Conservation (phyloP, 1,140 invertebrate species). For the Conus ventricosus region DNA sequence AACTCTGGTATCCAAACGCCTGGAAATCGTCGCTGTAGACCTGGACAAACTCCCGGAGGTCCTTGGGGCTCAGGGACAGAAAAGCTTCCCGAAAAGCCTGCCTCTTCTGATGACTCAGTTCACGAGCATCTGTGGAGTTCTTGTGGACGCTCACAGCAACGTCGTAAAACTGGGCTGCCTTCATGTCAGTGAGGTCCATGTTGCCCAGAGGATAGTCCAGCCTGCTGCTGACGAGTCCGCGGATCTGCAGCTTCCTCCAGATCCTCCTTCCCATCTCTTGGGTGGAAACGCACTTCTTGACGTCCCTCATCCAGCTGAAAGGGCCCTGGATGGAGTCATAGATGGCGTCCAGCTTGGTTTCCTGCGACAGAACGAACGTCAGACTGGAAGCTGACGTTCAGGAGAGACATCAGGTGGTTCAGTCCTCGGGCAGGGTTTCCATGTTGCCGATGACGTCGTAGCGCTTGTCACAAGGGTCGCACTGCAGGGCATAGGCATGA, state of each 20-base stretch:
- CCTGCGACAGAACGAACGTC: background rate
- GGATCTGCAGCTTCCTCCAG: constrained; percentile 32
- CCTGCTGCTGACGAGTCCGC: constrained; percentile 5
- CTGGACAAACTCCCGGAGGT: background rate
- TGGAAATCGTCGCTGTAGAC: constrained; percentile 41
- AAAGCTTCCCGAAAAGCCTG: constrained; percentile 40
- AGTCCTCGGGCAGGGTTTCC: constrained; percentile 27
- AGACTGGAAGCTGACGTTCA: background rate
- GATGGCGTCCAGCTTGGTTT: constrained; percentile 11
- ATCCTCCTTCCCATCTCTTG: constrained; percentile 22
- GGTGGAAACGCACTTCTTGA: constrained; percentile 7
- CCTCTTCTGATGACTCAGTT: constrained; percentile 23
- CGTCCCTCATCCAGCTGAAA: constrained; percentile 1
- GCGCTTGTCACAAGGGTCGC: constrained; percentile 9
- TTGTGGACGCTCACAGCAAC: background rate
- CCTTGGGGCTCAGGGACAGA: background rate
- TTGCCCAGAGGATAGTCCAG: constrained; percentile 3
- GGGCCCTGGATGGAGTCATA: constrained; percentile 28
- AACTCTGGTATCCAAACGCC: constrained; percentile 42
- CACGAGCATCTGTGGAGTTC: background rate
- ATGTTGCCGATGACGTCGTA: constrained; percentile 26
- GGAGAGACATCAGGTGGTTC: background rate
- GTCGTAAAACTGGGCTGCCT: background rate
- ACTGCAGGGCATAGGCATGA: background rate
- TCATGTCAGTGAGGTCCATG: background rate